Conservation (phyloP, 2,113 vertebrate genomes). For the Ibidorhyncha struthersii region DNA sequence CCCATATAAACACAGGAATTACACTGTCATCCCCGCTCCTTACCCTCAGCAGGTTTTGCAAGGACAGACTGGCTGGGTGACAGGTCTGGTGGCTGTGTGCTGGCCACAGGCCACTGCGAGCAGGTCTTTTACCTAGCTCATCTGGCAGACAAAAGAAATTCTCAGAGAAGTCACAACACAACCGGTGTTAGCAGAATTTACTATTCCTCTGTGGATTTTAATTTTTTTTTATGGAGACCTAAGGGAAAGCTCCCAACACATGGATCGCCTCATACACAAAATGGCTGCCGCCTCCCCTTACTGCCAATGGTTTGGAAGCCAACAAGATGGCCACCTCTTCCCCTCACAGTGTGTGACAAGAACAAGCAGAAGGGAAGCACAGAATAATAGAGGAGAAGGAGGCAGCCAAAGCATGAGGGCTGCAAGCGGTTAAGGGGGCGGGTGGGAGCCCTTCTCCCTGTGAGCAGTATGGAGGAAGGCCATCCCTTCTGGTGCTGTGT, state of each 20-base stretch:
- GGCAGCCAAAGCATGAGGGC: not conserved
- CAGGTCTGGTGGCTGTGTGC: not conserved
- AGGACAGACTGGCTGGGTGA: slow-evolving; percentile 42
- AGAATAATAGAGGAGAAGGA: not conserved
- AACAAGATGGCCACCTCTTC: not conserved
- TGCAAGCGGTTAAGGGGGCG: rapidly evolving
- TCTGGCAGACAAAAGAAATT: not conserved
- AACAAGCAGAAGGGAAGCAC: not conserved
- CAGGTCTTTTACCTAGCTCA: not conserved
- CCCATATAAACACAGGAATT: slow-evolving; percentile 72
- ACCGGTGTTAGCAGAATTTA: not conserved
- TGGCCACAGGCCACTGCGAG: not conserved
- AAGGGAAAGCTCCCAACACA: not conserved
- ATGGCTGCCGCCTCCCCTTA: not conserved
- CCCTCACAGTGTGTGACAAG: rapidly evolving
- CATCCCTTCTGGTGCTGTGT: not conserved
- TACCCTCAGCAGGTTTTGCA: slow-evolving; percentile 39
- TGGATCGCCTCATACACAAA: rapidly evolving
- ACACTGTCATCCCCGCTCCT: slow-evolving; percentile 8
- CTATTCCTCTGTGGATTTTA: not conserved
- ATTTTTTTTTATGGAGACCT: not conserved
- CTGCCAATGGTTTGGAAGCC: not conserved
- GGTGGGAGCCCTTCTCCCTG: not conserved
- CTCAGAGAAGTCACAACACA: not conserved
- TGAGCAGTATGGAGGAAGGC: not conserved